Base-by-base conservation (phyloP, 1,140 invertebrate species). In the Oryzaephilus surinamensis region DNA sequence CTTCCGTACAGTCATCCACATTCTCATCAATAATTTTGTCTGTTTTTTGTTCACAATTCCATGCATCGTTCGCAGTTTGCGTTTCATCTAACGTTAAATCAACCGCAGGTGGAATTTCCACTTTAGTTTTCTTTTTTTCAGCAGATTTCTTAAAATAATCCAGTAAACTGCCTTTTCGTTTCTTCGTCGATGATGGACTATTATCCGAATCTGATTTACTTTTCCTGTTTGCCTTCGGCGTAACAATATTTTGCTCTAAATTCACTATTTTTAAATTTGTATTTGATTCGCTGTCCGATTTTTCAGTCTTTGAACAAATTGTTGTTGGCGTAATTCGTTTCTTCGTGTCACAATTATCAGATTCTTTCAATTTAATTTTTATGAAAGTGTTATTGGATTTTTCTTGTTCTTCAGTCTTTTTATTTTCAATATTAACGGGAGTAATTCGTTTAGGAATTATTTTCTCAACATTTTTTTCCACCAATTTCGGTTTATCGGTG, bases 1-100 rank as follows among this genome's bases (percentile, higher is more conserved):
- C 77, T 57, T 78, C 74, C 7, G 69, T 73, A 29, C 44, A 46
- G 19, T 66, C 61, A 67, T 70, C 43, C 64, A 67, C 27, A 70
- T 63, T 0, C 60, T n/a, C n/a, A n/a, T n/a, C 62, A 48, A 59
- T 55, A 19, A 6, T 18, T 17, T 41, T 30, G 5, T 32, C 23
- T n/a, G 45, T 23, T 21, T 19, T 20, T 32, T 28, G 13, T n/a
- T 44, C 32, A 31, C 38, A 39, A 30, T 1, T 44, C 52, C 46
- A 58, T 51, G 11, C 55, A 57, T 46, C 59, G 57, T 12, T 61
- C 52, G 13, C n/a, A n/a, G n/a, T 65, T 51, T 30, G 61, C 55
- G 18, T 46, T 60, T 47, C 44, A 7, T 43, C 45, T 16, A 38
- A 32, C 23, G 14, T 35, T 17, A 37, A 4, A 15, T 31, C 19